These are phyloP conservation scores for Platanista minor DNA, from an alignment of 2,113 vertebrate species.

Conservation along the genomic window DNA sequence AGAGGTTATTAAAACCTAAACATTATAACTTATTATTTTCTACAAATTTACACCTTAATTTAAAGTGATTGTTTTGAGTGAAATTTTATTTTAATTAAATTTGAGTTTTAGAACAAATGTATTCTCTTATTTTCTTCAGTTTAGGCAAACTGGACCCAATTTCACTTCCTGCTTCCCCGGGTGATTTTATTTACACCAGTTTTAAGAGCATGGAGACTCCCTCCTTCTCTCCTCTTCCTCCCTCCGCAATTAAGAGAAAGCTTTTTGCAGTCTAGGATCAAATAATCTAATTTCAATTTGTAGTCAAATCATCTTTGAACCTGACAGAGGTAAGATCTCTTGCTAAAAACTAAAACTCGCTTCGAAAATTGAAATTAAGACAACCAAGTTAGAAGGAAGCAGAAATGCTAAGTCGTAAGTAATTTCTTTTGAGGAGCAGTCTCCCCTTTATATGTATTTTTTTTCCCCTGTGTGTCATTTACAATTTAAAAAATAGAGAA, in stretches of 20 bases:
- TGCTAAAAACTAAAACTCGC: not conserved
- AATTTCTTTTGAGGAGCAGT: not conserved
- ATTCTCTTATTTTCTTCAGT: not conserved
- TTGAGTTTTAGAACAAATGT: not conserved
- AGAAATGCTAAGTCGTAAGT: not conserved
- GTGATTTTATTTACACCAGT: not conserved
- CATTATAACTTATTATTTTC: not conserved
- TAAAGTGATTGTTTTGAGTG: not conserved
- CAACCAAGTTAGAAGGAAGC: not conserved
- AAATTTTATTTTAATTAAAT: constrained; percentile 6
- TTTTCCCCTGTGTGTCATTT: not conserved
- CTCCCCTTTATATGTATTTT: not conserved
- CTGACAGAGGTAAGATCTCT: not conserved
- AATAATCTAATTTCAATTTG: constrained; percentile 32
- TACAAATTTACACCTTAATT: not conserved
- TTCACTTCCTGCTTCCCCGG: not conserved
- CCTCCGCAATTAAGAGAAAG: not conserved
- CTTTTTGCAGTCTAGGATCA: not conserved
- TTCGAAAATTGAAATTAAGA: constrained; percentile 15
- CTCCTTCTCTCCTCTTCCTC: not conserved
- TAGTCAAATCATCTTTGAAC: not conserved
- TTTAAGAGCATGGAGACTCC: not conserved
- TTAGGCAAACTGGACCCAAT: not conserved
- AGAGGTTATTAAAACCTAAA: not conserved
- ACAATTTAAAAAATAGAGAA: constrained; percentile 3